Percentiles rank a stretch among this genome's conserved stretches.
These are phyloP conservation scores for Nothoprocta perdicaria DNA, from an alignment of 2,113 vertebrate species.

Conservation along the genomic window DNA sequence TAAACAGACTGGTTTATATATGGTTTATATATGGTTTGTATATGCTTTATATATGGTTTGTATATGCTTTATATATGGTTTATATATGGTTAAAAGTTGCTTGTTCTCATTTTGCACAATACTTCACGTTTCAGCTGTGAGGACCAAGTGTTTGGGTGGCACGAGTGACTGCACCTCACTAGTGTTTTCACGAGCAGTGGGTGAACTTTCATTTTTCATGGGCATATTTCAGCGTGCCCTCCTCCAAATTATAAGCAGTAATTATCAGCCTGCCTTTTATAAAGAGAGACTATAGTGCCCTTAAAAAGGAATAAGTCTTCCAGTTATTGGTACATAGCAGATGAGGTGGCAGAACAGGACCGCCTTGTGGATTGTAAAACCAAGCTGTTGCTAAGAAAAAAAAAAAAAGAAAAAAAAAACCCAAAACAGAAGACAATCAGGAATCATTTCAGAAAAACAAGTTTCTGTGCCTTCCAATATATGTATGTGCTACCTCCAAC, in stretches of 20 bases:
- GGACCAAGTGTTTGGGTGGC: neutral
- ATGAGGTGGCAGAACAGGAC: constrained; percentile 44
- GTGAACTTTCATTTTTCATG: constrained; percentile 18
- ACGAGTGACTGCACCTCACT: neutral
- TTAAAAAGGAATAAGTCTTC: constrained; percentile 53
- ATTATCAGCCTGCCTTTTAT: constrained; percentile 9
- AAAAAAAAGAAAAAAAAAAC: neutral
- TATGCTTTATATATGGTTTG: no score
- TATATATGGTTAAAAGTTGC: neutral
- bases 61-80: no score
- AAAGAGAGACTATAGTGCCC: constrained; percentile 9
- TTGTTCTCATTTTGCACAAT: neutral
- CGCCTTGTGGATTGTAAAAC: constrained; percentile 53
- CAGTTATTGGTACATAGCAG: constrained; percentile 17
- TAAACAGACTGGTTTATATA: no score
- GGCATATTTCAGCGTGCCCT: neutral
- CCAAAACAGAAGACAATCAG: neutral
- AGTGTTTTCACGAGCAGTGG: neutral
- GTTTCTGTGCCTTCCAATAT: neutral
- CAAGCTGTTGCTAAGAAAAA: neutral
- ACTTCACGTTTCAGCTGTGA: neutral
- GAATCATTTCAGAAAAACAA: constrained; percentile 4
- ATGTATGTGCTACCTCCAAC: neutral
- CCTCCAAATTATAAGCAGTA: neutral
- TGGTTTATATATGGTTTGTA: no score